These are phyloP conservation scores for Artibeus lituratus DNA, from an alignment of 2,797 vertebrate genomes.

Conservation along the genomic window DNA sequence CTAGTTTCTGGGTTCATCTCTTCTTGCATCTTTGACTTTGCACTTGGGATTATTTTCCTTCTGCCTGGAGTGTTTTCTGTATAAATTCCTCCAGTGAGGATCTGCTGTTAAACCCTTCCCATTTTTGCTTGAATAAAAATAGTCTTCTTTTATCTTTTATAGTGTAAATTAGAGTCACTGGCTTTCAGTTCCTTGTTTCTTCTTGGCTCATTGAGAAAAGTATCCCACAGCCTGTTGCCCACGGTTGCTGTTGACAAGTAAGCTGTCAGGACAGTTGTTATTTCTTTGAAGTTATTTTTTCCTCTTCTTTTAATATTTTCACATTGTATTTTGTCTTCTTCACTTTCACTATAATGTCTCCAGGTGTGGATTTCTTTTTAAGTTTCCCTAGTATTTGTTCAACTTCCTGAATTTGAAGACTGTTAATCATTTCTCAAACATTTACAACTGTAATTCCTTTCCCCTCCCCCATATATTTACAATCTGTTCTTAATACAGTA, in stretches of 20 bases:
- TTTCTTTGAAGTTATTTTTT: not conserved
- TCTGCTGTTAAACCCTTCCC: not conserved
- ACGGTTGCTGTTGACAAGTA: not conserved
- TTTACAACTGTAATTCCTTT: not conserved
- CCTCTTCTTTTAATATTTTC: not conserved
- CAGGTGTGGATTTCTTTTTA: not conserved
- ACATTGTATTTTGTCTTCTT: not conserved
- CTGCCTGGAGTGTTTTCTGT: not conserved
- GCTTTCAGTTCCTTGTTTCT: not conserved
- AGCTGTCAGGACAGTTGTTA: not conserved
- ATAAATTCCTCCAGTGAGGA: not conserved
- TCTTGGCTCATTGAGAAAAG: not conserved
- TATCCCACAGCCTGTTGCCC: not conserved
- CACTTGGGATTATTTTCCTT: not conserved
- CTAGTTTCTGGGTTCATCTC: not conserved
- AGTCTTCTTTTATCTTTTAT: not conserved
- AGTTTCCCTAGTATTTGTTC: not conserved
- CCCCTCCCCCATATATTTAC: too few species aligned
- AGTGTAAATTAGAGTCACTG: not conserved
- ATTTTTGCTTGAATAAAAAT: not conserved
- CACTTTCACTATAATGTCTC: not conserved
- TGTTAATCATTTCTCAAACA: not conserved
- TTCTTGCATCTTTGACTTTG: not conserved
- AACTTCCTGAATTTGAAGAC: not conserved
- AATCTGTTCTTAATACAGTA: too few species aligned